Evolutionary conservation across 2,797 vertebrate species (phyloP), one percentile per base, ranked within the genome.

Genomic region (Phylloscopus collybita): DNA sequence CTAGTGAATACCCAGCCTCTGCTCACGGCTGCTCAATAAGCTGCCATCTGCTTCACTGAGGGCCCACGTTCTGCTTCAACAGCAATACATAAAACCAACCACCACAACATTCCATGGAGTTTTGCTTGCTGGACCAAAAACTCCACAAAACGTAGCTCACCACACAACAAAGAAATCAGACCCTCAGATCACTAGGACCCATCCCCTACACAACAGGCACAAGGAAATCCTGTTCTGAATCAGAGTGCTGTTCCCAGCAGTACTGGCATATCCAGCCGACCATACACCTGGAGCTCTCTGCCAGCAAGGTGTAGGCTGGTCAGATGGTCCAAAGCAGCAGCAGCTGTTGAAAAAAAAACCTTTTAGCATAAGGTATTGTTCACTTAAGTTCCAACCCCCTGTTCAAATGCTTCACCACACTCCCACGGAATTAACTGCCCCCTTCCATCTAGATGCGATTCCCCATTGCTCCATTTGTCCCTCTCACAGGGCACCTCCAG

Each of bases 231-330:
- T 34, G 36, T 22, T 49, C 5, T 7, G 7, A 67, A 51, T 14
- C 34, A 27, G 14, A 62, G 34, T 3, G 1, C 20, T 47, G 5
- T 20, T 75, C 22, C 38, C 40, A 53, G n/a, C 27, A 36, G 25
- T 9, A 45, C 14, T 0, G 0, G 32, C 15, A 29, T 4, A 32
- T 19, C 7, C 44, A 29, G 8, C 3, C 15, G 26, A 44, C 9
- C 38, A 9, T 17, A 26, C 4, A 4, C 13, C 10, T 11, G 23
- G 8, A 75, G 45, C 15, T 51, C 20, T 34, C 54, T 13, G 30
- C 20, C 54, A 5, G 3, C 4, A 30, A 59, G 2, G 21, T 17
- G 17, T 6, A 6, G 7, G 5, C 9, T 14, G 10, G 7, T 49
- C 51, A 81, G 30, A 25, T n/a, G 7, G 11, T 17, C 29, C 9